Evolutionary conservation across 2,797 vertebrate genomes (phyloP).

Genomic region (Setipinna tenuifilis): DNA sequence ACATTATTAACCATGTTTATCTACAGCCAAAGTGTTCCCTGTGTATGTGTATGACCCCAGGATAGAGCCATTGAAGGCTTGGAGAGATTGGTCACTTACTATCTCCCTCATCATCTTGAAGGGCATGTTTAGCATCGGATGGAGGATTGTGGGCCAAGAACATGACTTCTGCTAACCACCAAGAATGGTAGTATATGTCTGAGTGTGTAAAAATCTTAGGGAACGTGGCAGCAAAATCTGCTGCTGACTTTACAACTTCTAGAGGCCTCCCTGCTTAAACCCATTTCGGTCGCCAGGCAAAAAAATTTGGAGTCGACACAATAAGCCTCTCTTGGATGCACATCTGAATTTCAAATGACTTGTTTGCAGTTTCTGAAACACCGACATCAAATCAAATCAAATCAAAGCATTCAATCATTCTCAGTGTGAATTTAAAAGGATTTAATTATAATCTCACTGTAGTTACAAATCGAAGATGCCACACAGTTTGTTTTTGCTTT

Average conservation of each 20-base stretch:
- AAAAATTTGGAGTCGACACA: neutral
- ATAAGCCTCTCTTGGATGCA: neutral
- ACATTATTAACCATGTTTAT: neutral
- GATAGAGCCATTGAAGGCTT: neutral
- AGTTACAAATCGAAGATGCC: slow-evolving; percentile 22
- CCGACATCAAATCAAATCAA: neutral
- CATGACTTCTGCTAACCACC: neutral
- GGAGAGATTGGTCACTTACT: too few species aligned
- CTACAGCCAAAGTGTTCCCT: neutral
- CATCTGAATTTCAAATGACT: neutral
- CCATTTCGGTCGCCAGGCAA: neutral
- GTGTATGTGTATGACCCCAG: neutral
- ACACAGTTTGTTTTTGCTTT: neutral
- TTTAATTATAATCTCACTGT: slow-evolving; percentile 18
- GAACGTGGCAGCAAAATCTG: neutral
- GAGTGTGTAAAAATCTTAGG: neutral
- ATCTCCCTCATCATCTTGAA: neutral
- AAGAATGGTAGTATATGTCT: neutral
- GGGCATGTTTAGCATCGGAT: neutral
- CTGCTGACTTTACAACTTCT: neutral
- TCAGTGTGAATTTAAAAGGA: slow-evolving; percentile 11
- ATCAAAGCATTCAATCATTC: neutral
- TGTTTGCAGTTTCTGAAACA: neutral
- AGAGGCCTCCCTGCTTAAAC: neutral
- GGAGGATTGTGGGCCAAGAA: neutral